A percentile compares a stretch with the other conserved stretches of the same genome.
Conservation (phyloP, 2,888 invertebrate species). For the Seira ritae region DNA sequence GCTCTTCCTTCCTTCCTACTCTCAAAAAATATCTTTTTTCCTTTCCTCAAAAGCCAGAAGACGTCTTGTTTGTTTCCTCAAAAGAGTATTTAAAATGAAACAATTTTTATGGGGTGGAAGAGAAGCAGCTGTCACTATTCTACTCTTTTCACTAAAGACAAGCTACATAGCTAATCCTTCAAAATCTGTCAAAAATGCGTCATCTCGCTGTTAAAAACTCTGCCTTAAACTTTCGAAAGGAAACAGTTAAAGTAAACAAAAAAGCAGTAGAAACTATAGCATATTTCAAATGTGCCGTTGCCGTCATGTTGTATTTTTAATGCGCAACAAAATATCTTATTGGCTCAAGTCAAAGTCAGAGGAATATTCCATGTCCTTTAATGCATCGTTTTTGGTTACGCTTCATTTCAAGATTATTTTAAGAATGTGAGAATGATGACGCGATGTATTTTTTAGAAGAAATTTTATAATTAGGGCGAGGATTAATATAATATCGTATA, state of each 20-base stretch:
- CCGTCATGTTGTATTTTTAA: too few relatives aligned
- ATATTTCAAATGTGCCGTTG: neutral
- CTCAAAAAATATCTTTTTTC: neutral
- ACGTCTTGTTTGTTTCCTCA: neutral
- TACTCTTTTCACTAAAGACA: neutral
- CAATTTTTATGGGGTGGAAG: neutral
- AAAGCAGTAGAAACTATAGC: neutral
- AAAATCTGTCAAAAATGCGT: neutral
- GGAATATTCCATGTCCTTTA: too few relatives aligned
- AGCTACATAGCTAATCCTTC: neutral
- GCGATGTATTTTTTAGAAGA: neutral
- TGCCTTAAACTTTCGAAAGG: neutral
- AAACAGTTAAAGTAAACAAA: neutral
- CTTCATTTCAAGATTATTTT: neutral
- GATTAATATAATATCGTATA: neutral
- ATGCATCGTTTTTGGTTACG: neutral
- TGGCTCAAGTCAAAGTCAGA: neutral
- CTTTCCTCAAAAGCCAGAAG: neutral
- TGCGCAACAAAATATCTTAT: neutral
- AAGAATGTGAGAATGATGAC: neutral
- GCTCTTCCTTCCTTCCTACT: neutral
- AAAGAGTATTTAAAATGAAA: neutral
- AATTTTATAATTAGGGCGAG: neutral
- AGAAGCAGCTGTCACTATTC: neutral
- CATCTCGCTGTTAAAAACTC: neutral